Evolutionary conservation across 2,888 invertebrate genomes (phyloP).

Genomic region (Scaptomyza reducta): DNA sequence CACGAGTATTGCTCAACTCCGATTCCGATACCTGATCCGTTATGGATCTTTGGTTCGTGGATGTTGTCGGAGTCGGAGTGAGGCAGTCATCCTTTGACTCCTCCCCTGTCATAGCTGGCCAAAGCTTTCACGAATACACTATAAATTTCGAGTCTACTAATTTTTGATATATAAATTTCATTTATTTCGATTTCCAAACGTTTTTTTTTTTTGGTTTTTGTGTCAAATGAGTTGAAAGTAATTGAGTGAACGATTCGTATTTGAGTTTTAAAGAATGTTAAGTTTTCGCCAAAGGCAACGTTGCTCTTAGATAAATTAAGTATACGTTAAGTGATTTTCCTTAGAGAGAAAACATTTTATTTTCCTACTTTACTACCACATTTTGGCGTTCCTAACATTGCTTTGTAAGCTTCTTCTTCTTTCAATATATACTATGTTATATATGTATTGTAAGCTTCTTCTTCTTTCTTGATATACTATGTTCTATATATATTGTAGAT

Average conservation of each 20-base stretch:
- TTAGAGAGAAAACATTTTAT: too few species aligned
- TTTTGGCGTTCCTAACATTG: too few species aligned
- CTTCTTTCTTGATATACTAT: too few species aligned
- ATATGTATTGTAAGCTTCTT: too few species aligned
- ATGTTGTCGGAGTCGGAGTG: background rate
- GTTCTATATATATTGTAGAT: too few species aligned
- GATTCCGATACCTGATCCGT: background rate
- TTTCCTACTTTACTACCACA: too few species aligned
- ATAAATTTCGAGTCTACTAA: constrained; percentile 4
- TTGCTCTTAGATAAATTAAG: background rate
- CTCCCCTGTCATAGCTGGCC: background rate
- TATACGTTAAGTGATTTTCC: background rate
- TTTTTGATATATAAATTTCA: background rate
- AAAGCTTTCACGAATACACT: background rate
- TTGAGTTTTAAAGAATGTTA: too few species aligned
- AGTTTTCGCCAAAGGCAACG: too few species aligned
- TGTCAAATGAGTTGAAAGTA: background rate
- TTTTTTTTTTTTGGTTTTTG: background rate
- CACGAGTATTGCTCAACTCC: background rate
- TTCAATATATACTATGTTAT: too few species aligned
- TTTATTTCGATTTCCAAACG: background rate
- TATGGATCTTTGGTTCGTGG: background rate
- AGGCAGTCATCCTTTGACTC: background rate
- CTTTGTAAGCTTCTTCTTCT: too few species aligned
- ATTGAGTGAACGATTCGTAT: background rate